Percentiles rank a stretch among this genome's conserved stretches.
These are phyloP conservation scores for Cassiopea andromeda DNA, from an alignment of 30 jellyfish, hydroid and myxozoan species.

Conservation along the genomic window DNA sequence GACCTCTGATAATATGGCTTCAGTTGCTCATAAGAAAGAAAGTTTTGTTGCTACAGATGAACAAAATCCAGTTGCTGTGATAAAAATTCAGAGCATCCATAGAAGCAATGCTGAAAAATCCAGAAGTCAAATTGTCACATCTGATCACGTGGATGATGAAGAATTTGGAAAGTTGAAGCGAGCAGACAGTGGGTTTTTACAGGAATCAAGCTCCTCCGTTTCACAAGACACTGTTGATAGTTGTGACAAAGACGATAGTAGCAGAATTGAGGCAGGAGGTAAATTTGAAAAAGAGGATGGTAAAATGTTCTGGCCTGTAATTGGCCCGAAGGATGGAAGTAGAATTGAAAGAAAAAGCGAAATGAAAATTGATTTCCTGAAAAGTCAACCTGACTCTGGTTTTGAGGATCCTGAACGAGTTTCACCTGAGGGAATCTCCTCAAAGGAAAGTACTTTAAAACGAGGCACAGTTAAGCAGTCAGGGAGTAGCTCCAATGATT, in stretches of 20 bases:
- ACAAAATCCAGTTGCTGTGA: not conserved
- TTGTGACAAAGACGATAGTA: not conserved
- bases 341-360: not conserved
- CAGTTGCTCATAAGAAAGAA: not conserved
- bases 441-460: not conserved
- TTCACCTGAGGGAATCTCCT: not conserved
- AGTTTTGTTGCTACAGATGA: not conserved
- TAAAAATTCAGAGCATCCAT: not conserved
- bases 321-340: not conserved
- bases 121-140: not conserved
- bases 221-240: conserved; percentile 1
- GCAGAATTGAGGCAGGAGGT: not conserved
- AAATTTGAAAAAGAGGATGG: not conserved
- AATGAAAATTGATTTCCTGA: not conserved
- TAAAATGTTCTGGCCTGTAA: not conserved
- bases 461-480: not conserved
- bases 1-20: not conserved
- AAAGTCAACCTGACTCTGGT: not conserved
- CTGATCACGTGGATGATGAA: not conserved
- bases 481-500: not conserved
- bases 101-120: not conserved
- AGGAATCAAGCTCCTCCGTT: not conserved
- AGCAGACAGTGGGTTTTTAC: not conserved
- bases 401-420: not conserved
- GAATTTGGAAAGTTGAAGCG: not conserved